phyloP scores from a whole-genome alignment of 1,140 invertebrate genomes.

The Scaptomyza montana region DNA sequence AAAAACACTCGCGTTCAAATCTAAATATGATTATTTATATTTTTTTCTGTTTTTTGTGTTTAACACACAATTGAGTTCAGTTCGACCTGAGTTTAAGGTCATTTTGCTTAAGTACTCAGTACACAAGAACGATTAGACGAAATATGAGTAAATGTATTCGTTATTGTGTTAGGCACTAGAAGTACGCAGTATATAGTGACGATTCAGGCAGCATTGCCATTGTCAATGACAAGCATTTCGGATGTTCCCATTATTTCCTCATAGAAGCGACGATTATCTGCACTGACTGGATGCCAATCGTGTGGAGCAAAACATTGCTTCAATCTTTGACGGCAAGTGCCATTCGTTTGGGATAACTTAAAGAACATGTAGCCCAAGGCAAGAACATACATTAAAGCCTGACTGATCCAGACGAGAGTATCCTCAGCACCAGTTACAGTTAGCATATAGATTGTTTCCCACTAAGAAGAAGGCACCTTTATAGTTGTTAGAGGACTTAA shows the following conservation, averaged over 20 bases:
- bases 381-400: conserved; percentile 57
- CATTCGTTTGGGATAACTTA: conserved; percentile 67
- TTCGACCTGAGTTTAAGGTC: conserved; percentile 45
- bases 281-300: conserved; percentile 81
- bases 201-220: conserved; percentile 48
- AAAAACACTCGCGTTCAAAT: conserved; percentile 30
- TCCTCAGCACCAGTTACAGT: conserved; percentile 28
- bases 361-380: conserved; percentile 67
- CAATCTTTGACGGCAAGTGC: conserved; percentile 56
- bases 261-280: conserved; percentile 74
- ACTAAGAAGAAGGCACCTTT: conserved; percentile 28
- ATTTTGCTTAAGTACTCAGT: conserved; percentile 41
- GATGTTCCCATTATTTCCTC: conserved; percentile 80
- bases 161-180: conserved; percentile 61
- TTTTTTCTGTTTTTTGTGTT: conserved; percentile 23
- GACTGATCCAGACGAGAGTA: conserved; percentile 56
- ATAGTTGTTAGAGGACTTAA: too few species aligned
- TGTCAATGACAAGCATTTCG: conserved; percentile 78
- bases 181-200: conserved; percentile 20
- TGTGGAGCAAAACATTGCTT: conserved; percentile 73
- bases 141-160: conserved; percentile 1
- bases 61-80: conserved; percentile 55
- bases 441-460: conserved; percentile 47
- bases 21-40: conserved; percentile 3
- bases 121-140: conserved; percentile 12